Conservation (phyloP, 2,888 invertebrate species). For the Torymus texanus region DNA sequence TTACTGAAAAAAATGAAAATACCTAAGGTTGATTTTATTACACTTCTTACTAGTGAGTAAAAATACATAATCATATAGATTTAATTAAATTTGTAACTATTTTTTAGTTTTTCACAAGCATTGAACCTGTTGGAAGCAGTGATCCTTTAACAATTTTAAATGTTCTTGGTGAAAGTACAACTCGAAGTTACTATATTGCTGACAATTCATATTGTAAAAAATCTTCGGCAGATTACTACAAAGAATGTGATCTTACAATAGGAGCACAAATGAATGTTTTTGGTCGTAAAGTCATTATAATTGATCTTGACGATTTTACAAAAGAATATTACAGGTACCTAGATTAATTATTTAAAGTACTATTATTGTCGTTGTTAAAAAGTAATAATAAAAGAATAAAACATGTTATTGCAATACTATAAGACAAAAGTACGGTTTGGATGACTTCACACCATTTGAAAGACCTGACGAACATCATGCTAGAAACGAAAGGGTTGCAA, state of each 20-base stretch:
- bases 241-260: conserved; percentile 87
- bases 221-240: conserved; percentile 77
- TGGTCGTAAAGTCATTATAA: conserved; percentile 87
- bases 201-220: conserved; percentile 70
- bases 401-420: neutral
- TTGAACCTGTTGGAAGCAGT: conserved; percentile 75
- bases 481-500: conserved; percentile 58
- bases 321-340: conserved; percentile 84
- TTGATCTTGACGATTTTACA: conserved; percentile 90
- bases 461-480: conserved; percentile 74
- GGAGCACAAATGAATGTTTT: conserved; percentile 89
- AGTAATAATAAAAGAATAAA: neutral
- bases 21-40: conserved; percentile 79
- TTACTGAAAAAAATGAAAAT: conserved; percentile 86
- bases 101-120: conserved; percentile 61
- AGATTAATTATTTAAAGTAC: neutral
- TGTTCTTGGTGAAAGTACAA: conserved; percentile 78
- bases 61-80: conserved; percentile 3
- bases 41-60: conserved; percentile 3
- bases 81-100: conserved; percentile 13
- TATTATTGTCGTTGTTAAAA: neutral
- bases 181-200: conserved; percentile 77
- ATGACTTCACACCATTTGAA: conserved; percentile 81
- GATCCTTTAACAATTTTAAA: conserved; percentile 79
- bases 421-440: conserved; percentile 74